Evolutionary conservation across 2,113 vertebrate species (phyloP).

Genomic region (Halcyon senegalensis): DNA sequence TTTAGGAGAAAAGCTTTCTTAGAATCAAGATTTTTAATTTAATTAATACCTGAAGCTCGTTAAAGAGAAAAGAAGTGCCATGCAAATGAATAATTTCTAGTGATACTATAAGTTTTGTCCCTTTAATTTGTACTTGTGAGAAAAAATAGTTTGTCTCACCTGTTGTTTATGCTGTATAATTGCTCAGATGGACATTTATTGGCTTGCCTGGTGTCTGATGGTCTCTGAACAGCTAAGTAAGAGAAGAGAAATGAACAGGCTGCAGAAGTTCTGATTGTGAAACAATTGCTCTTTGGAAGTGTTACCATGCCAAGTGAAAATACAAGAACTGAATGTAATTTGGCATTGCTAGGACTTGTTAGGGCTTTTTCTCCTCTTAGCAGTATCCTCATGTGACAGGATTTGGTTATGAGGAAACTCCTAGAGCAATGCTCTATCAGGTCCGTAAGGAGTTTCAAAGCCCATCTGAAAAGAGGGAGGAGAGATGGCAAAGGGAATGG

Average conservation of each 20-base stretch:
- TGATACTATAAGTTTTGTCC: not conserved
- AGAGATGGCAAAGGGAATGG: constrained; percentile 54
- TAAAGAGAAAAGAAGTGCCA: not conserved
- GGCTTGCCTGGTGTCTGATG: constrained; percentile 15
- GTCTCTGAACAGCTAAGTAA: constrained; percentile 51
- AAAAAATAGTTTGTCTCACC: not conserved
- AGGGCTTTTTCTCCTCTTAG: constrained; percentile 56
- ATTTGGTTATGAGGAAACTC: constrained; percentile 65
- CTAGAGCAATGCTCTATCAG: constrained; percentile 45
- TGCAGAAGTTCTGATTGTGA: constrained; percentile 65
- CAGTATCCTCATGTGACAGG: constrained; percentile 64
- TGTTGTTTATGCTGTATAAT: not conserved
- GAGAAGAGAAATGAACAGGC: constrained; percentile 49
- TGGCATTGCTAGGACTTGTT: constrained; percentile 55
- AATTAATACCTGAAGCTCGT: not conserved
- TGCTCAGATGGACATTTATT: constrained; percentile 8
- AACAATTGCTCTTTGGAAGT: constrained; percentile 63
- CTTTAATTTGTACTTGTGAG: not conserved
- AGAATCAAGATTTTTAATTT: not conserved
- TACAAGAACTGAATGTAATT: constrained; percentile 64
- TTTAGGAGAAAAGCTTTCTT: not conserved
- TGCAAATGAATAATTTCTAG: not conserved
- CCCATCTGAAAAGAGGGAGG: constrained; percentile 45
- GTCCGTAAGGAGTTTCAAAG: constrained; percentile 50
- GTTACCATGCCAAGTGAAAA: constrained; percentile 68